Evolutionary conservation across 2,113 vertebrate genomes (phyloP).

Genomic region (Gorsachius goisagi): DNA sequence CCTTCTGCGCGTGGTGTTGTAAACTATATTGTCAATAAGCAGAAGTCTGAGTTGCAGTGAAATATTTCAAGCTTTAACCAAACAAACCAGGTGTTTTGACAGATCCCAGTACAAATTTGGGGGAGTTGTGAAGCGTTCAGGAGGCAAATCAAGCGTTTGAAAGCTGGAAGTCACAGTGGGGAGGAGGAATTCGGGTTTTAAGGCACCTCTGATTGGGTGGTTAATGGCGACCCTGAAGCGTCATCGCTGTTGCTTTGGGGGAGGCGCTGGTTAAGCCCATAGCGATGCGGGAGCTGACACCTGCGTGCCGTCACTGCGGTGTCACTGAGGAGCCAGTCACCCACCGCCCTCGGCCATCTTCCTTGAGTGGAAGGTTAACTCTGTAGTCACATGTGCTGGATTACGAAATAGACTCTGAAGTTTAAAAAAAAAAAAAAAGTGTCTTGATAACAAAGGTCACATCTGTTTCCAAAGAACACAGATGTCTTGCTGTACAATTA

Average conservation of each 20-base stretch:
- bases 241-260: rapidly evolving
- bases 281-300: no score
- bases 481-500: background rate
- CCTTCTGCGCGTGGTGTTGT: background rate
- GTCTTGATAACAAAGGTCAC: background rate
- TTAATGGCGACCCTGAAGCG: background rate
- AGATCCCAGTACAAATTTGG: background rate
- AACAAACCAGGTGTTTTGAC: background rate
- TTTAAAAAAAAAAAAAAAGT: background rate
- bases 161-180: background rate
- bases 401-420: background rate
- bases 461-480: background rate
- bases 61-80: background rate
- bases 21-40: background rate
- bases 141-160: background rate
- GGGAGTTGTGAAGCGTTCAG: background rate
- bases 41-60: background rate
- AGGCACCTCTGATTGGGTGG: background rate
- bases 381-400: rapidly evolving
- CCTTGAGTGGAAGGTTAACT: background rate
- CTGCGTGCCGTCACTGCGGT: background rate
- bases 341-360: rapidly evolving
- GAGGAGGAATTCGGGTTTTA: background rate
- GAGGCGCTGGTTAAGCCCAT: background rate
- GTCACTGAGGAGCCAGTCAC: background rate